Evolutionary conservation across 2,113 vertebrate genomes (phyloP).

Genomic region (Rhizomys pruinosus): DNA sequence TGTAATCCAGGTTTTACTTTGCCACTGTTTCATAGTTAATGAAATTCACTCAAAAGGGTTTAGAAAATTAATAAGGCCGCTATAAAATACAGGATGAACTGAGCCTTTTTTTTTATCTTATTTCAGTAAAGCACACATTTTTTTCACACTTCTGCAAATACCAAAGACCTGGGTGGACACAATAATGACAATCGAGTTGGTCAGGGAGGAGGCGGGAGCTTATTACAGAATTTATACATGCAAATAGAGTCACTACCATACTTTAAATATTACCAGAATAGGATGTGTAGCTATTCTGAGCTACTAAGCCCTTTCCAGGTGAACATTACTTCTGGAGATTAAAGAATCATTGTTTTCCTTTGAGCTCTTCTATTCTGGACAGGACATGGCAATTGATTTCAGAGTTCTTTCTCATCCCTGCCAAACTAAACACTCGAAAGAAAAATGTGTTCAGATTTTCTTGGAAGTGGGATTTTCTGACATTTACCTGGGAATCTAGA

Average conservation of each 20-base stretch:
- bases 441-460: neutral
- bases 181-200: neutral
- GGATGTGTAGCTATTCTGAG: neutral
- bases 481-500: slow-evolving; percentile 40
- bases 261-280: neutral
- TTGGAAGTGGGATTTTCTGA: slow-evolving; percentile 40
- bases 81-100: neutral
- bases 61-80: neutral
- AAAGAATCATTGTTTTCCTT: slow-evolving; percentile 11
- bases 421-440: slow-evolving; percentile 34
- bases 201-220: neutral
- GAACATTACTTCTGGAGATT: slow-evolving; percentile 12
- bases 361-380: neutral
- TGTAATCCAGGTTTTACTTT: neutral
- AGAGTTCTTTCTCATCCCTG: neutral
- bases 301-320: neutral
- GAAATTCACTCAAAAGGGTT: neutral
- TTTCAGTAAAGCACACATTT: neutral
- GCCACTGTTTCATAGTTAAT: neutral
- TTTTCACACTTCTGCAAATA: neutral
- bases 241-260: neutral
- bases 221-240: neutral
- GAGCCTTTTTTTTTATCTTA: neutral
- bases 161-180: neutral
- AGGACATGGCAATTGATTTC: neutral